Evolutionary conservation across 1,140 invertebrate species (phyloP).

Genomic region (Plutomurus gul): DNA sequence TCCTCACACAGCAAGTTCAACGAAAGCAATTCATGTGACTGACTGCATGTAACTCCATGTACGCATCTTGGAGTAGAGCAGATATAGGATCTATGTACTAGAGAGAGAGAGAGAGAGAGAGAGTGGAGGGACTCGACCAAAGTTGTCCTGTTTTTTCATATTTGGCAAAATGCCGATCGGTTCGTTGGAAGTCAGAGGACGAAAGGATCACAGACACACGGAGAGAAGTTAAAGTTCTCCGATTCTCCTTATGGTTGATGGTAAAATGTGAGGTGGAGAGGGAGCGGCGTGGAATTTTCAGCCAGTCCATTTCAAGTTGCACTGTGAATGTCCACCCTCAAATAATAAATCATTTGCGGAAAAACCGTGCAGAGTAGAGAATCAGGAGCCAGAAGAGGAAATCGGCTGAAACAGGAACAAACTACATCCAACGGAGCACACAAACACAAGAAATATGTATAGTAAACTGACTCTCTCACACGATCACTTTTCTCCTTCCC

Average conservation of each 20-base stretch:
- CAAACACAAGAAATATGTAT: too few species aligned
- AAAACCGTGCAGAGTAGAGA: not conserved
- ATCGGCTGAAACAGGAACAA: too few species aligned
- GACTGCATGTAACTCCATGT: too few species aligned
- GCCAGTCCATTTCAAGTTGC: slow-evolving; percentile 30
- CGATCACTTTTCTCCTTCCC: too few species aligned
- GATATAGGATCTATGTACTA: not conserved
- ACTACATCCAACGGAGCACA: too few species aligned
- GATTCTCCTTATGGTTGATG: not conserved
- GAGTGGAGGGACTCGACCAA: not conserved
- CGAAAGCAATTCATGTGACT: too few species aligned
- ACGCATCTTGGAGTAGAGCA: too few species aligned
- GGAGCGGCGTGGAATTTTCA: slow-evolving; percentile 26
- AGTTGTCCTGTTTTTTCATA: slow-evolving; percentile 21
- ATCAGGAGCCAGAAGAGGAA: too few species aligned
- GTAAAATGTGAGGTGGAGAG: slow-evolving; percentile 31
- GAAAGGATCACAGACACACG: not conserved
- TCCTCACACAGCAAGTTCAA: too few species aligned
- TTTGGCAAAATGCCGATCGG: slow-evolving; percentile 43
- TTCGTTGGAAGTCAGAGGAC: not conserved
- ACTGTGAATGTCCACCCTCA: slow-evolving; percentile 35
- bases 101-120: not conserved
- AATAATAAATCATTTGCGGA: slow-evolving; percentile 48
- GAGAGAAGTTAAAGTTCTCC: slow-evolving; percentile 15
- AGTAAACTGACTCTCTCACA: too few species aligned